Conservation (phyloP, 2,888 invertebrate species). For the Philaethria dido region DNA sequence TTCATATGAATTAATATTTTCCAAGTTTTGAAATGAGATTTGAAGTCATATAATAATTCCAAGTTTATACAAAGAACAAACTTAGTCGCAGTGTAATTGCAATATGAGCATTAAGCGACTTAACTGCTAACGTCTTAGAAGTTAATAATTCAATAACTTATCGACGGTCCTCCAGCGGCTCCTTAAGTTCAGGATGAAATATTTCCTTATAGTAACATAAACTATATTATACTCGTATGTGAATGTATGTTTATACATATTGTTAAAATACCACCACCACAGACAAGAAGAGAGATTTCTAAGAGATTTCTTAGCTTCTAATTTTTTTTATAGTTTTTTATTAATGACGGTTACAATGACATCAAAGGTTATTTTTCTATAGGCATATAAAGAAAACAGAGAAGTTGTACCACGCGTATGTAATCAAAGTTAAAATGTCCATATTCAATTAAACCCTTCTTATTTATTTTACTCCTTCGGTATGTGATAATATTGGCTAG, state of each 20-base stretch:
- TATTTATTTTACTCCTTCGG: background rate
- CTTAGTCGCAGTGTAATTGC: background rate
- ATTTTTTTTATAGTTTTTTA: too few relatives aligned
- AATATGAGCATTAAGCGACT: background rate
- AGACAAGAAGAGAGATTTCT: too few relatives aligned
- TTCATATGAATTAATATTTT: too few relatives aligned
- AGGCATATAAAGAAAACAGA: background rate
- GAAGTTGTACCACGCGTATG: background rate
- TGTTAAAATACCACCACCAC: too few relatives aligned
- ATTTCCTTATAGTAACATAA: background rate
- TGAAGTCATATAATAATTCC: too few relatives aligned
- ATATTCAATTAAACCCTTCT: background rate
- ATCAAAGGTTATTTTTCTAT: background rate
- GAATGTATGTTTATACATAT: too few relatives aligned
- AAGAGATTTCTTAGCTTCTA: too few relatives aligned
- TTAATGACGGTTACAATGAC: background rate
- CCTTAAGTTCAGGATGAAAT: background rate
- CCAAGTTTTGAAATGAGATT: too few relatives aligned
- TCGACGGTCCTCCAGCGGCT: background rate
- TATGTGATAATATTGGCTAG: background rate
- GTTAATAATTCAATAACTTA: slow-evolving; percentile 10
- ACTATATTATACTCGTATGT: too few relatives aligned
- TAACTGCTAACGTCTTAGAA: slow-evolving; percentile 1
- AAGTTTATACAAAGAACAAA: background rate
- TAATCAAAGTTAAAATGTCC: slow-evolving; percentile 2